Conservation (phyloP, 2,113 vertebrate species). For the Spermophilus dauricus region DNA sequence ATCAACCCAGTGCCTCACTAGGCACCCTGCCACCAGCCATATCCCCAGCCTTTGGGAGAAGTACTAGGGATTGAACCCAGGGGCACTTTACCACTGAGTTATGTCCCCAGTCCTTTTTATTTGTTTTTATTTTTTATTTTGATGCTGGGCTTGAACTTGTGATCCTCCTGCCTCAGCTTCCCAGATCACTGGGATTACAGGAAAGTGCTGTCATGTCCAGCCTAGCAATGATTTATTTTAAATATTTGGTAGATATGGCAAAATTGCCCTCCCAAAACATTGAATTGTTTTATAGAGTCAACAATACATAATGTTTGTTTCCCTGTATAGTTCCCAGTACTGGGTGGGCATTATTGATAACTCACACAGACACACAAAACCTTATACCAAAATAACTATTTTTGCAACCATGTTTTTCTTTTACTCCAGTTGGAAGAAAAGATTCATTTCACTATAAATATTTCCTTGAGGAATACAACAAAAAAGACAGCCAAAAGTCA, state of each 20-base stretch:
- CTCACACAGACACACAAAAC: neutral
- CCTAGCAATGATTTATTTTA: slow-evolving; percentile 27
- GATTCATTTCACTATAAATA: neutral
- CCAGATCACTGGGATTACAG: no score
- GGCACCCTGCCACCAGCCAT: neutral
- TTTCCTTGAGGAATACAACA: neutral
- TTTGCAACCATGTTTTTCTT: neutral
- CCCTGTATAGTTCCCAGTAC: neutral
- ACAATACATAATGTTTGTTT: neutral
- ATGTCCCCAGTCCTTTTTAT: no score
- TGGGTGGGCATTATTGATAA: neutral
- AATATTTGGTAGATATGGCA: slow-evolving; percentile 8
- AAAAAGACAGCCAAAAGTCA: neutral
- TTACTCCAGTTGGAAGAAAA: neutral
- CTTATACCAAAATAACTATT: neutral
- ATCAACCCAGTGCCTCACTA: neutral
- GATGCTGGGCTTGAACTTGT: no score
- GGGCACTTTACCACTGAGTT: no score
- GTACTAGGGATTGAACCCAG: no score
- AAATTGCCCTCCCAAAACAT: neutral
- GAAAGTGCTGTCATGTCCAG: no score
- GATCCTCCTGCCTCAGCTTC: no score
- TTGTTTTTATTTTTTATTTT: no score
- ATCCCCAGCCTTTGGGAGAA: neutral
- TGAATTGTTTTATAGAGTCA: neutral